Percentiles rank a stretch among this genome's conserved stretches.
phyloP scores from a whole-genome alignment of 2,888 invertebrate genomes.

The Malthinus seriepunctatus region DNA sequence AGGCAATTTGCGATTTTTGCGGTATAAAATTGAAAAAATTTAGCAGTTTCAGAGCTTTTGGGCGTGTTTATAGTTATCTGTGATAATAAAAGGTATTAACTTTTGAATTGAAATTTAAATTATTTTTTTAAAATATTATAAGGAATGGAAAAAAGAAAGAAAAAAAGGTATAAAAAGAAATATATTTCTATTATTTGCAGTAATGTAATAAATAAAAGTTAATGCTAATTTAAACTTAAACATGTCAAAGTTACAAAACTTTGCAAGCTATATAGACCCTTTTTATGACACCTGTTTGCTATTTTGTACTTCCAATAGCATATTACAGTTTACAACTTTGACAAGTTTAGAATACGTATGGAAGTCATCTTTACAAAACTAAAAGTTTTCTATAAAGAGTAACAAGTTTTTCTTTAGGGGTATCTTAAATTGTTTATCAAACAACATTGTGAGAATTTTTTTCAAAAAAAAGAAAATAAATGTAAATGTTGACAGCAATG shows the following conservation, averaged over 20 bases:
- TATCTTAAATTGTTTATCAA: constrained; percentile 7
- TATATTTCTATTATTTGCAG: too few species aligned
- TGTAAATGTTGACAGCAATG: too few species aligned
- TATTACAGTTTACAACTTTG: constrained; percentile 34
- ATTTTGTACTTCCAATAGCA: constrained; percentile 26
- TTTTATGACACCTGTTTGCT: constrained; percentile 40
- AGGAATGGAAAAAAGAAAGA: too few species aligned
- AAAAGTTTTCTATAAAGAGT: constrained; percentile 32
- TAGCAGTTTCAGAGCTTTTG: too few species aligned
- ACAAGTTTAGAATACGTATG: constrained; percentile 38
- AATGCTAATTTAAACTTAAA: background rate
- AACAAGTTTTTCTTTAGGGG: background rate
- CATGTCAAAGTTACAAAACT: background rate
- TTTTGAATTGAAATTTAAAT: too few species aligned
- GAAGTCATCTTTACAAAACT: constrained; percentile 37
- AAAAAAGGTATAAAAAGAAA: too few species aligned
- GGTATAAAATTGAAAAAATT: too few species aligned
- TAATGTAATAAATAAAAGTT: background rate
- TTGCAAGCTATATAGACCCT: constrained; percentile 21
- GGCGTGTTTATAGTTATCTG: too few species aligned
- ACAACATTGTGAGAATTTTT: background rate
- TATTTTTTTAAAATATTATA: too few species aligned
- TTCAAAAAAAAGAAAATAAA: background rate
- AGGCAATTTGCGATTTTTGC: too few species aligned
- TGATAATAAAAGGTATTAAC: too few species aligned